Evolutionary conservation across 2,888 invertebrate genomes (phyloP).

Genomic region (Tortricodes alternella): DNA sequence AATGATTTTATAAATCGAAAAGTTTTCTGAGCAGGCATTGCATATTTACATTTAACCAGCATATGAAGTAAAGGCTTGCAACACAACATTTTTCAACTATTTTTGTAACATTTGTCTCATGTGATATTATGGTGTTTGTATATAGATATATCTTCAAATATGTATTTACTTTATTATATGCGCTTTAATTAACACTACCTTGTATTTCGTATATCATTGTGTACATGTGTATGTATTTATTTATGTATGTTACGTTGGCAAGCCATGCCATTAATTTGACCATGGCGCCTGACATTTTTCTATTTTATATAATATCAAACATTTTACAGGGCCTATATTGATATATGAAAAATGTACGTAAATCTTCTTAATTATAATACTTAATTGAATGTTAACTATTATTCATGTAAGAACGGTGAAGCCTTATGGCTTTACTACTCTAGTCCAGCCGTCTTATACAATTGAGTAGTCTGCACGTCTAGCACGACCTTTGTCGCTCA

Average conservation of each 20-base stretch:
- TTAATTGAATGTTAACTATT: constrained; percentile 20
- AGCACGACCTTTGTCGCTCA: too few relatives aligned
- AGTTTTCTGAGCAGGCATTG: constrained; percentile 28
- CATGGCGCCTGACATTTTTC: constrained; percentile 1
- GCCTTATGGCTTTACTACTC: neutral
- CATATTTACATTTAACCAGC: constrained; percentile 30
- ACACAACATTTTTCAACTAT: constrained; percentile 28
- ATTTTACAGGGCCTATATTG: constrained; percentile 26
- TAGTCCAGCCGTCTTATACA: too few relatives aligned
- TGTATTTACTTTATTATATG: constrained; percentile 24
- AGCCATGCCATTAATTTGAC: neutral
- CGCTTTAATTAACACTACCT: constrained; percentile 14
- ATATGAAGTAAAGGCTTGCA: constrained; percentile 24
- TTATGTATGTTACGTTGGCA: neutral
- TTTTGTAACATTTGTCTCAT: constrained; percentile 31
- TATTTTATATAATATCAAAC: neutral
- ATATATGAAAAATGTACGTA: constrained; percentile 6
- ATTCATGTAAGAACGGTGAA: constrained; percentile 17
- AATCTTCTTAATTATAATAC: neutral
- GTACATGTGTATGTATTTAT: constrained; percentile 2
- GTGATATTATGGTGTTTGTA: constrained; percentile 29
- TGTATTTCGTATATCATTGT: constrained; percentile 9
- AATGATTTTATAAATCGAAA: constrained; percentile 6
- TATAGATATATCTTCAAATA: constrained; percentile 22
- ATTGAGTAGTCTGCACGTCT: too few relatives aligned